Base-by-base conservation (phyloP, 2,797 vertebrate species). In the Chloroceryle amazona region DNA sequence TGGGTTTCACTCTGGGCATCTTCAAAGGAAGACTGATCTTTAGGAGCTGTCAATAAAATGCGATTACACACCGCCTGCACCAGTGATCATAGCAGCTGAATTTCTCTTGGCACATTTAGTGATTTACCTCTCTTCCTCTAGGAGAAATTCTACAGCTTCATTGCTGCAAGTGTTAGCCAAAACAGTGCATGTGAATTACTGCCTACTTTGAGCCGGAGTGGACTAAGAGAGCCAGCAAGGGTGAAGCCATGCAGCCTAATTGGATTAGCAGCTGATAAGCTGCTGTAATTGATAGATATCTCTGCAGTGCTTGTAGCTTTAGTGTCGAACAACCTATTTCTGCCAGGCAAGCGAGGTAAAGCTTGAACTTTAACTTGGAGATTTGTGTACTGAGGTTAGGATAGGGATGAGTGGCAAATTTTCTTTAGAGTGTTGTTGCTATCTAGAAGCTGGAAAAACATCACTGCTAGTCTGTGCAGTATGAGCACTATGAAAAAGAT, bases 11-110 rank as follows among this genome's bases (percentile, higher is more conserved):
- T 68, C 52, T 5, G 15, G 31, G 84, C 63, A 87, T 81, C 79
- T 94, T 88, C 66, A 37, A 65, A 87, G 89, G 37, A 81, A 93
- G 46, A 58, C 44, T 65, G 80, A 95, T 93, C 90, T 96, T 93
- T 51, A 93, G 85, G 62, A 86, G 33, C 9, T 93, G 93, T 72
- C 95, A 92, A 84, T 96, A 96, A 83, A 94, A 86, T 1, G 21
- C 72, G 88, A 94, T 96, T 94, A 86, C 33, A 60, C 75, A 70
- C 49, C 65, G 61, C 73, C 76, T 79, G 95, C 92, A 90, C 46
- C 85, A 72, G 41, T 72, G 76, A 95, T 94, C 82, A 39, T 3
- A 84, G 80, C 80, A 90, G 90, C 80, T 91, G 75, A 88, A 81
- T 93, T 94, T 84, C 90, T 93, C 73, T 11, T 68, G 85, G 82